Percentiles rank a stretch among this genome's conserved stretches.
These are phyloP conservation scores for Anthoptus insignis DNA, from an alignment of 2,888 invertebrate genomes.

Conservation along the genomic window DNA sequence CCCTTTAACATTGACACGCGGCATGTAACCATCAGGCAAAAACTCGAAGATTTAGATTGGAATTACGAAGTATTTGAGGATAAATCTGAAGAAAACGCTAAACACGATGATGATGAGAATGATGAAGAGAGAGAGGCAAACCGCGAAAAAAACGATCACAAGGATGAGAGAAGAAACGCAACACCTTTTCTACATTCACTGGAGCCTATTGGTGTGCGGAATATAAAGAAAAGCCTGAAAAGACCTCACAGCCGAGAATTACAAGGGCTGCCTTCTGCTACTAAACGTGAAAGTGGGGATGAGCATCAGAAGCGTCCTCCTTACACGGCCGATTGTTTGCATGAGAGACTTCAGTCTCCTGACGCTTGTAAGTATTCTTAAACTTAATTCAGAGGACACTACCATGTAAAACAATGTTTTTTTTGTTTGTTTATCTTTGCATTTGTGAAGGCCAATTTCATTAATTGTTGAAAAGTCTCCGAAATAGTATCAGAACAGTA, in stretches of 20 bases:
- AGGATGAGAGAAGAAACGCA: slow-evolving; percentile 46
- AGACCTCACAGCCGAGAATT: slow-evolving; percentile 75
- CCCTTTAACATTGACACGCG: slow-evolving; percentile 55
- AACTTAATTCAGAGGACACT: too few relatives aligned
- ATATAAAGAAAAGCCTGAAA: slow-evolving; percentile 74
- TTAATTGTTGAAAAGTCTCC: too few relatives aligned
- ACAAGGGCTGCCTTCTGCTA: slow-evolving; percentile 64
- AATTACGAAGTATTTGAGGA: slow-evolving; percentile 62
- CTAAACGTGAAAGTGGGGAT: slow-evolving; percentile 52
- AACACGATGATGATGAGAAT: slow-evolving; percentile 56
- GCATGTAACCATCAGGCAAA: slow-evolving; percentile 61
- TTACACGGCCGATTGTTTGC: slow-evolving; percentile 55
- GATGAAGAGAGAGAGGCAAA: too few relatives aligned
- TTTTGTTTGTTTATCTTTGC: too few relatives aligned
- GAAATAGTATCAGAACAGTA: too few relatives aligned
- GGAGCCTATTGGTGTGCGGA: slow-evolving; percentile 62
- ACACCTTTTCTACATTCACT: slow-evolving; percentile 60
- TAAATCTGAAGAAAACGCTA: slow-evolving; percentile 44
- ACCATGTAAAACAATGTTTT: too few relatives aligned
- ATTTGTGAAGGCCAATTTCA: too few relatives aligned
- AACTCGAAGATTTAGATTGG: slow-evolving; percentile 60
- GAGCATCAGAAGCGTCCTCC: slow-evolving; percentile 61
- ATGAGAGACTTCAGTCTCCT: slow-evolving; percentile 56
- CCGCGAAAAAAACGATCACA: slow-evolving; percentile 48
- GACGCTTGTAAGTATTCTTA: slow-evolving; percentile 64